Evolutionary conservation across 37 sponge, comb jelly and placozoan genomes (phyloP).

Genomic region (Ephydatia muelleri): DNA sequence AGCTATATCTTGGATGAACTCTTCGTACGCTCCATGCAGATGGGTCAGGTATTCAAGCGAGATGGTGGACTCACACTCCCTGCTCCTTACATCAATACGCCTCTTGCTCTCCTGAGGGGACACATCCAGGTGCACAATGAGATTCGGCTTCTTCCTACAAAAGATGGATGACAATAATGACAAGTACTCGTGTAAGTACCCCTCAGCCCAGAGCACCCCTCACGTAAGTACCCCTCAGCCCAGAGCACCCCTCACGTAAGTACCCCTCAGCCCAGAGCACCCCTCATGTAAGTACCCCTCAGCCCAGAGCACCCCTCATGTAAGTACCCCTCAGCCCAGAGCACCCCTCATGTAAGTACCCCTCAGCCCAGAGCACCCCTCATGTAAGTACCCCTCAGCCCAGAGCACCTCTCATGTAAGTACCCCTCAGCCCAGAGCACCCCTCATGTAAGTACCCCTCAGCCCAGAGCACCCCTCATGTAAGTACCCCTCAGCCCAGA

Average conservation of each 20-base stretch:
- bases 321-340: background rate
- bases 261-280: background rate
- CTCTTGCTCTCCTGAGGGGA: conserved; percentile 90
- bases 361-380: background rate
- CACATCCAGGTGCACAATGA: conserved; percentile 95
- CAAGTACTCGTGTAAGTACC: background rate
- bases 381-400: too few species aligned
- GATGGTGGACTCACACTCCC: conserved; percentile 91
- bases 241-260: background rate
- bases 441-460: background rate
- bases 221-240: background rate
- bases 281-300: background rate
- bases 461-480: background rate
- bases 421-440: background rate
- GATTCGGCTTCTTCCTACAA: conserved; percentile 96
- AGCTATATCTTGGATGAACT: conserved; percentile 87
- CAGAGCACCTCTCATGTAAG: too few species aligned
- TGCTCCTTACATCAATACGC: conserved; percentile 74
- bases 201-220: background rate
- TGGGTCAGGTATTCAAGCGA: conserved; percentile 83
- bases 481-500: too few species aligned
- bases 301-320: background rate
- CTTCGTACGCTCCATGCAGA: conserved; percentile 88
- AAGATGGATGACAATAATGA: too few species aligned
- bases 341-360: background rate